Percentiles rank a stretch among this genome's conserved stretches.
These are phyloP conservation scores for Athalia rosae DNA, from an alignment of 2,888 invertebrate genomes.

Conservation along the genomic window DNA sequence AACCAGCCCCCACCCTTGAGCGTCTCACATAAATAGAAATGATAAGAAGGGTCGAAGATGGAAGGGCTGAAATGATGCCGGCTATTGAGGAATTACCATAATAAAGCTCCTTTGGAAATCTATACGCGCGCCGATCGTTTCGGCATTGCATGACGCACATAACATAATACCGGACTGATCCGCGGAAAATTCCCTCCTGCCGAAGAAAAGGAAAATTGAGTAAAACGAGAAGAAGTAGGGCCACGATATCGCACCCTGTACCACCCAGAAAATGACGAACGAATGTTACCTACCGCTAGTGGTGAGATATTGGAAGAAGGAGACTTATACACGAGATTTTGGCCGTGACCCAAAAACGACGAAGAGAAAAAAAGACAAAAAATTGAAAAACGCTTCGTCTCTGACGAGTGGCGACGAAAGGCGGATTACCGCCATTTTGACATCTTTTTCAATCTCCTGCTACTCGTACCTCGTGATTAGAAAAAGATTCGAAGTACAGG, in stretches of 20 bases:
- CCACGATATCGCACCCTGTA: neutral
- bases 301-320: neutral
- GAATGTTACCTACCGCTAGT: neutral
- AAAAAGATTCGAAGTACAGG: neutral
- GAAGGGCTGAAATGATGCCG: neutral
- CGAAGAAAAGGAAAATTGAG: neutral
- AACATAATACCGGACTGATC: neutral
- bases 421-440: constrained; percentile 18
- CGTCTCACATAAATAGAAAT: too few relatives aligned
- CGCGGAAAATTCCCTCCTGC: constrained; percentile 6
- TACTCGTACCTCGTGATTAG: neutral
- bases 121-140: neutral
- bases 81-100: constrained; percentile 16
- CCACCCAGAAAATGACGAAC: neutral
- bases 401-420: neutral
- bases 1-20: too few relatives aligned
- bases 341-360: constrained; percentile 15
- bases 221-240: neutral
- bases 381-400: neutral
- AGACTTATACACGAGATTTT: neutral
- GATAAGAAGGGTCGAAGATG: neutral
- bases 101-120: constrained; percentile 3
- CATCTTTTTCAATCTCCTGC: neutral
- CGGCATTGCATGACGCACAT: neutral
- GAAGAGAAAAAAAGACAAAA: neutral